Evolutionary conservation across 2,888 invertebrate species (phyloP), one percentile per base, ranked within the genome.

Genomic region (Neoaliturus tenellus): DNA sequence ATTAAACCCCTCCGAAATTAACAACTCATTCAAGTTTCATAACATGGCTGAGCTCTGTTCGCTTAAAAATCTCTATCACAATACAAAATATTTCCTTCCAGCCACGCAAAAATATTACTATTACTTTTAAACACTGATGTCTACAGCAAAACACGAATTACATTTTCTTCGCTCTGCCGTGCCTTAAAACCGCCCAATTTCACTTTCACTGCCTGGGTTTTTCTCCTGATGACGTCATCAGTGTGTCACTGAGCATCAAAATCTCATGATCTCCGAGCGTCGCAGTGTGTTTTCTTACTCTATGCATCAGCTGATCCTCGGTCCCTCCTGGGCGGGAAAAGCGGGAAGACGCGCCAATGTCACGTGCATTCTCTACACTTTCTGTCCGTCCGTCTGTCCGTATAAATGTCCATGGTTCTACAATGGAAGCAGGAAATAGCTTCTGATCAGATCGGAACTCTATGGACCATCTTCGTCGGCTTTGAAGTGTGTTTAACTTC

Each of bases 341-440:
- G 69, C 69, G 69, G 69, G 69, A 69, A 69, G 69, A 1, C 20
- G 12, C 69, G 39, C 20, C 69, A 69, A 69, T 69, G 69, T 69
- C 69, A 69, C 8, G 39, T 39, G 69, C n/a, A 69, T 69, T 69
- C 20, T 69, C 69, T 69, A 69, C 69, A 69, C 69, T 69, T 69
- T 69, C 69, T 69, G 67, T 67, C 67, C 31, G 31, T 67, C 67
- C 67, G 67, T 10, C 58, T 23, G 67, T 67, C 67, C 69, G 39
- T 69, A 39, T 69, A 69, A 69, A 39, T 67, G n/a, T 67, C 35
- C 14, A 67, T 39, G 23, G n/a, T 69, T 20, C 5, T 35, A 69
- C 69, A 69, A 69, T 28, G 67, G 14, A 48, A 4, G 31, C 62
- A 62, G 62, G 62, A 62, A 62, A 69, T 20, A 39, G 69, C 23